phyloP scores from a whole-genome alignment of 2,797 vertebrate species.

The Enteromius fasciolatus region DNA sequence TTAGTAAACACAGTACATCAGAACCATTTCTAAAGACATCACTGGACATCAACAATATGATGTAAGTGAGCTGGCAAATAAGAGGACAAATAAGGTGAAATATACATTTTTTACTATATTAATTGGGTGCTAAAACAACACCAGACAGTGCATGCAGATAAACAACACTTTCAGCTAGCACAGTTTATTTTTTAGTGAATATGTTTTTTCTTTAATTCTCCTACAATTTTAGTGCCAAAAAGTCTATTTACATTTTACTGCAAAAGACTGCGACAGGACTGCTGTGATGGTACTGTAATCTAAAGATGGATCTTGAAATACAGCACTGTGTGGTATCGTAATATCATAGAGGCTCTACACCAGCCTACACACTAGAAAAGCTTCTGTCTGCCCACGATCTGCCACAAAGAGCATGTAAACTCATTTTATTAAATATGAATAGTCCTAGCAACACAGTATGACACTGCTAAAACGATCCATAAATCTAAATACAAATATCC shows the following conservation, averaged over 20 bases:
- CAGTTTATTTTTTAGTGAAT: not conserved
- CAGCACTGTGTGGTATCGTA: not conserved
- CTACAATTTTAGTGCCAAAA: not conserved
- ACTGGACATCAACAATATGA: not conserved
- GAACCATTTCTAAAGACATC: too few relatives aligned
- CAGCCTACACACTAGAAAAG: not conserved
- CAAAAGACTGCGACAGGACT: not conserved
- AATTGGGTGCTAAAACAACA: not conserved
- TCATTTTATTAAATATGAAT: not conserved
- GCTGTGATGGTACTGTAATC: not conserved
- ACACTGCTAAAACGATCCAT: not conserved
- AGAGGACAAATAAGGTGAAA: not conserved
- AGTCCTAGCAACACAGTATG: not conserved
- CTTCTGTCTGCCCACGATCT: not conserved
- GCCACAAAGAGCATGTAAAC: not conserved
- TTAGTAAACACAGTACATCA: too few relatives aligned
- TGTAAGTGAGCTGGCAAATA: not conserved
- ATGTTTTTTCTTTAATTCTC: not conserved
- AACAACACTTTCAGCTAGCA: not conserved
- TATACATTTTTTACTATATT: not conserved
- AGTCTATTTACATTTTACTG: not conserved
- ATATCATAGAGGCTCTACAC: not conserved
- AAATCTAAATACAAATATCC: not conserved
- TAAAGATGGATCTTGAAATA: conserved; percentile 32
- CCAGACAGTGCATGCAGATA: not conserved